A percentile compares a stretch with the other conserved stretches of the same genome.
phyloP scores from a whole-genome alignment of 2,113 vertebrate species.

The Megalops atlanticus region DNA sequence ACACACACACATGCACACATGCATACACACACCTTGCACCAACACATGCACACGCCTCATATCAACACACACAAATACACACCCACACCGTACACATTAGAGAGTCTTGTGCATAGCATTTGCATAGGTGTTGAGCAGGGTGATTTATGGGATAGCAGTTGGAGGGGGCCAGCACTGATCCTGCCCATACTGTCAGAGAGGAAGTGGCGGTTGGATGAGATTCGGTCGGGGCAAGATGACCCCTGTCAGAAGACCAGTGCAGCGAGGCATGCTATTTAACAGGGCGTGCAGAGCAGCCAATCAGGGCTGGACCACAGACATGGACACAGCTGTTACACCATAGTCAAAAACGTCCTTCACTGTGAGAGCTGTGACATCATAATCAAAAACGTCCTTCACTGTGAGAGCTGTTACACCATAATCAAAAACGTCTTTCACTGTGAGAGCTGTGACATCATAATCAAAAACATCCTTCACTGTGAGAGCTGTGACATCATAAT shows the following conservation, averaged over 20 bases:
- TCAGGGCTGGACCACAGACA: background rate
- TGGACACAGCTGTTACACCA: too few relatives aligned
- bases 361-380: too few relatives aligned
- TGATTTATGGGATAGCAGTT: background rate
- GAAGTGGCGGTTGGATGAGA: background rate
- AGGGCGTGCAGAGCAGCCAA: too few relatives aligned
- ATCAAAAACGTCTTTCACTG: background rate
- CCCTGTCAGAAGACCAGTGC: background rate
- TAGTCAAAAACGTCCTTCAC: too few relatives aligned
- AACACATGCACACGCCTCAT: background rate
- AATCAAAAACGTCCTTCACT: background rate
- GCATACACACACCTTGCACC: background rate
- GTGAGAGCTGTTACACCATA: background rate
- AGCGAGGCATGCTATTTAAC: background rate
- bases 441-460: background rate
- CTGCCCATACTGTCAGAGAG: background rate
- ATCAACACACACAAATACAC: slow-evolving; percentile 15
- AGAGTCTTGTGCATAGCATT: background rate
- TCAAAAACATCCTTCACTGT: background rate
- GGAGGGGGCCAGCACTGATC: background rate
- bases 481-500: too few relatives aligned
- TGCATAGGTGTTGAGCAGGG: background rate
- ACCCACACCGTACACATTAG: background rate
- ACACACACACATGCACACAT: slow-evolving; percentile 3
- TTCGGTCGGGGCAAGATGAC: too few relatives aligned